Conservation (phyloP, 2,797 vertebrate species). For the Tympanoctomys barrerae region DNA sequence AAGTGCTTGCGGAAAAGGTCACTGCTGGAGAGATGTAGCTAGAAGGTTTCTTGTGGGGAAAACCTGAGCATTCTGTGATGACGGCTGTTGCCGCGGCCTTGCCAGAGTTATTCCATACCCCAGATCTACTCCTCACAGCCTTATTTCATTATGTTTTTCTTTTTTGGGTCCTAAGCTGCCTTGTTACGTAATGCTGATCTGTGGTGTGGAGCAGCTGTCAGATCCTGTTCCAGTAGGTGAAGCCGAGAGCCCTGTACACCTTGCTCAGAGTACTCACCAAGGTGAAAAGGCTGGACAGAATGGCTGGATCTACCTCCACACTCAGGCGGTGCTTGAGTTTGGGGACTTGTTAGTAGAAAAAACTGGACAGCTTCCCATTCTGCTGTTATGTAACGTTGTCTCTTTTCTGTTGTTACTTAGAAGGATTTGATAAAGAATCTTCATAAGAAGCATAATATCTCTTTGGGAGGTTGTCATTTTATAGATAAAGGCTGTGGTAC, state of each 20-base stretch:
- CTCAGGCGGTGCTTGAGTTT: not conserved
- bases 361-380: conserved; percentile 7
- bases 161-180: conserved; percentile 59
- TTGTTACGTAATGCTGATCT: conserved; percentile 71
- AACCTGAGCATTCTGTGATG: conserved; percentile 39
- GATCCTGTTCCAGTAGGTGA: conserved; percentile 51
- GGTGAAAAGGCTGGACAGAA: conserved; percentile 1
- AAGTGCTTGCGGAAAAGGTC: conserved; percentile 58
- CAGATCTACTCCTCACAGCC: conserved; percentile 25
- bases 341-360: not conserved
- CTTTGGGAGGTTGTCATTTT: conserved; percentile 28
- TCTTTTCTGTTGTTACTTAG: conserved; percentile 9
- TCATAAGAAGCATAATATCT: conserved; percentile 12
- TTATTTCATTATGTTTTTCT: conserved; percentile 56
- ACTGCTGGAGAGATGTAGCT: conserved; percentile 11
- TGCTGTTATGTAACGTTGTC: conserved; percentile 72
- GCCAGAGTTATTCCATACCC: not conserved
- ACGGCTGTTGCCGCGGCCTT: not conserved
- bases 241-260: conserved; percentile 1
- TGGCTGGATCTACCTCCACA: not conserved
- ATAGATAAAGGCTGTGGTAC: conserved; percentile 44
- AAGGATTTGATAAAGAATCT: conserved; percentile 35
- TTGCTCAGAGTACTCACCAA: conserved; percentile 31
- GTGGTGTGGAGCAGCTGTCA: conserved; percentile 59
- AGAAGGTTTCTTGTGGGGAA: conserved; percentile 25